Evolutionary conservation across 2,113 vertebrate genomes (phyloP).

Genomic region (Litocranius walleri): DNA sequence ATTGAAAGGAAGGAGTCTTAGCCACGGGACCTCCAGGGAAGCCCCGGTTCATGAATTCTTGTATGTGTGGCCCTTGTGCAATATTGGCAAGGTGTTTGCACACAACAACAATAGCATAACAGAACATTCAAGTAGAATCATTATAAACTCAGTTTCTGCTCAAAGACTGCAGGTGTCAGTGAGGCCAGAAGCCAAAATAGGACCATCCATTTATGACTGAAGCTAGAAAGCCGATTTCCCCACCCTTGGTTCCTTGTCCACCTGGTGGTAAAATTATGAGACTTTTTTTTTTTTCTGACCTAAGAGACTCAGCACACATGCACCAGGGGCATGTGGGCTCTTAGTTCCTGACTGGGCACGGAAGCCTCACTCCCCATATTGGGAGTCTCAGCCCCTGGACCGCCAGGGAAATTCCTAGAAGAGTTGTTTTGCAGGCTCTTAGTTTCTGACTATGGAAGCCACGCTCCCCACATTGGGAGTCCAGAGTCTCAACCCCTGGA

Average conservation of each 20-base stretch:
- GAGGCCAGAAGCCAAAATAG: too few species aligned
- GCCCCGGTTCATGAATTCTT: background rate
- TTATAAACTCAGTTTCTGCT: too few species aligned
- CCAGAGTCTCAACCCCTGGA: background rate
- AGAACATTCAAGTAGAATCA: background rate
- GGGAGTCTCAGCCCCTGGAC: background rate
- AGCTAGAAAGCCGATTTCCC: background rate
- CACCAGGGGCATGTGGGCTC: background rate
- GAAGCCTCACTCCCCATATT: too few species aligned
- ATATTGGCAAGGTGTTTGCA: too few species aligned
- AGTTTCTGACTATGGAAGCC: background rate
- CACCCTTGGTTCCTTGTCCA: background rate
- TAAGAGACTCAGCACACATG: background rate
- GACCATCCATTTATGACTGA: background rate
- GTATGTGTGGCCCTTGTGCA: background rate
- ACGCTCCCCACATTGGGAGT: too few species aligned
- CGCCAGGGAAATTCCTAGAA: background rate
- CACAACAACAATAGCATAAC: too few species aligned
- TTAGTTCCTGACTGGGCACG: background rate
- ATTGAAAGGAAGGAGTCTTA: background rate
- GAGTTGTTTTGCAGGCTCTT: too few species aligned
- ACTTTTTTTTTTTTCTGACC: too few species aligned
- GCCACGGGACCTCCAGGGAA: background rate
- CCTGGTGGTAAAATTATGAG: background rate
- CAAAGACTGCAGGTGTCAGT: background rate